These are phyloP conservation scores for Cliona cf. orientalis DNA, from an alignment of 37 sponge, comb jelly and placozoan genomes.

Conservation along the genomic window DNA sequence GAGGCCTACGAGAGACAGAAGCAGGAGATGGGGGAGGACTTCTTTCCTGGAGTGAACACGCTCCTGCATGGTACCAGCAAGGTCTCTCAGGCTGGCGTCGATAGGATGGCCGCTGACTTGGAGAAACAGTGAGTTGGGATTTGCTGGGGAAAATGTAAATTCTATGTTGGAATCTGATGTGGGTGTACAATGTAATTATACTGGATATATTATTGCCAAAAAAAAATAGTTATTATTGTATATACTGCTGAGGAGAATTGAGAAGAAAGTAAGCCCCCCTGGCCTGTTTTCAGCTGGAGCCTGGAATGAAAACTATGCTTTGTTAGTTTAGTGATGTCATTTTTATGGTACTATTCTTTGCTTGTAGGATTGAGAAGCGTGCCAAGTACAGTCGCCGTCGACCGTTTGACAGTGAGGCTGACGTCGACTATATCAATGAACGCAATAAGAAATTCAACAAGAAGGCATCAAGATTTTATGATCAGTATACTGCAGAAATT, in stretches of 20 bases:
- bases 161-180: background rate
- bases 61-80: constrained; percentile 58
- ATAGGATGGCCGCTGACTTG: constrained; percentile 93
- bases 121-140: constrained; percentile 89
- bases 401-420: constrained; percentile 74
- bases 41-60: constrained; percentile 83
- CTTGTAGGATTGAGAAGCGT: constrained; percentile 78
- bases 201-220: background rate
- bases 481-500: constrained; percentile 95
- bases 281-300: too few species aligned
- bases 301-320: too few species aligned
- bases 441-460: constrained; percentile 96
- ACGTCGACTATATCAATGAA: constrained; percentile 99
- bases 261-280: too few species aligned
- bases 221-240: too few species aligned
- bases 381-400: constrained; percentile 92
- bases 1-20: constrained; percentile 82
- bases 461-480: constrained; percentile 95
- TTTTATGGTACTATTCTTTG: background rate
- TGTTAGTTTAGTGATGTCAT: background rate
- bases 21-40: constrained; percentile 69
- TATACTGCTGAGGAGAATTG: too few species aligned
- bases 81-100: constrained; percentile 69
- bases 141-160: background rate
- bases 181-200: background rate